Evolutionary conservation across 2,797 vertebrate species (phyloP), one percentile per base, ranked within the genome.

Genomic region (Myotis myotis): DNA sequence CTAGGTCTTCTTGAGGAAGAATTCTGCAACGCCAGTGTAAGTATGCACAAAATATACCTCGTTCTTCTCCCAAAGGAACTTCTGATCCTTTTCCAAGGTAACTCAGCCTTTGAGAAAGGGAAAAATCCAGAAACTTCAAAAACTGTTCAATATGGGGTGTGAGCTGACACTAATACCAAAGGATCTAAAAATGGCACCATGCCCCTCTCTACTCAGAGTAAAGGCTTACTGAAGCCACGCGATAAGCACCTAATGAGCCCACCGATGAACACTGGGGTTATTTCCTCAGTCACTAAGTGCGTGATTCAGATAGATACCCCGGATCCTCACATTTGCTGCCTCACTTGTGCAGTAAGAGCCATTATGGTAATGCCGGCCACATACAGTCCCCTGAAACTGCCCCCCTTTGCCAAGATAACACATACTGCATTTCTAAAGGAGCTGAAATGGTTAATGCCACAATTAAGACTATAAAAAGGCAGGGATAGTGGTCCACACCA

Each of bases 81-180:
- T 41, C 23, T n/a, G 85, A 62, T 17, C 30, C 76, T 70, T 53
- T 70, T 4, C 62, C 36, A 49, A 36, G 15, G 36, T 41, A 92
- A 89, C 30, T 74, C 70, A 28, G 12, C 23, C 57, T 68, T 74
- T 79, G 47, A 89, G 57, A 70, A 95, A 82, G 15, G 22, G 19
- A 5, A 66, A 94, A 89, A 75, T 68, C 60, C 60, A 68, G n/a
- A 88, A 86, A 88, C 75, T 64, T 82, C 6, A 57, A 87, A 47
- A 92, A 70, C 47, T 78, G 20, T 80, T 89, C 94, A 95, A 57
- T 23, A 85, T 3, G 78, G 25, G 15, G 23, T 85, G 49, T 95
- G 70, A 88, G 62, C 44, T 75, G 7, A 87, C 15, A 30, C 6
- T 49, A 70, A 85, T 8, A 51, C 25, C 25, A 82, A 70, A 87